Conservation (phyloP, 2,797 vertebrate genomes). For the Dermochelys coriacea region DNA sequence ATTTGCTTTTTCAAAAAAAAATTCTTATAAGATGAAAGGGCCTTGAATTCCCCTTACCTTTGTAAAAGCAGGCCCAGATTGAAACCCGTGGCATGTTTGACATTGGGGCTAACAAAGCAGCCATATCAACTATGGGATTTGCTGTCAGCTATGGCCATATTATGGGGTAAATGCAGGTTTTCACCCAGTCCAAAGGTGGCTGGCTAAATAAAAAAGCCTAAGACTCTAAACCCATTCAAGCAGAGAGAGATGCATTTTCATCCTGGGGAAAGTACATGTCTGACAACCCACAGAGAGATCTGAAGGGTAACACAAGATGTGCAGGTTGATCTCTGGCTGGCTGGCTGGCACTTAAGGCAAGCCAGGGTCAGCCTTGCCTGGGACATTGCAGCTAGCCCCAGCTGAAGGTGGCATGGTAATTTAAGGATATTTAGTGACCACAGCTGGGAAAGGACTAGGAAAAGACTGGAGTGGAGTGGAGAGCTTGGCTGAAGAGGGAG, state of each 20-base stretch:
- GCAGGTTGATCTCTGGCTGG: neutral
- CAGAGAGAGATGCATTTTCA: neutral
- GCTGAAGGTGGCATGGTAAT: neutral
- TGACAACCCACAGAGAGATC: neutral
- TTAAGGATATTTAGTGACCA: neutral
- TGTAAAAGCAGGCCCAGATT: neutral
- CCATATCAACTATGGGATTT: neutral
- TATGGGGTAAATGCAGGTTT: neutral
- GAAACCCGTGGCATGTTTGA: neutral
- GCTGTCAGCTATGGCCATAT: neutral
- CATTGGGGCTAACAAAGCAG: neutral
- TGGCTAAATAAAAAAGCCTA: neutral
- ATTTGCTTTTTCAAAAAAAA: neutral
- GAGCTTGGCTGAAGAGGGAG: too few relatives aligned
- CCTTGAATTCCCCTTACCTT: neutral
- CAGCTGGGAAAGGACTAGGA: neutral
- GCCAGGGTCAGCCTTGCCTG: neutral
- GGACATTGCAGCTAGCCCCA: neutral
- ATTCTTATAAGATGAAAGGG: neutral
- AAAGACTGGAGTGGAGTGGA: too few relatives aligned
- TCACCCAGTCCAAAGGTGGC: neutral
- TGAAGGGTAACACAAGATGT: neutral
- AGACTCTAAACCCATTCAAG: neutral
- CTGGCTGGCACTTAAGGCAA: too few relatives aligned
- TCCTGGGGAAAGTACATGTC: neutral